Evolutionary conservation across 2,113 vertebrate genomes (phyloP), one percentile per base, ranked within the genome.

Genomic region (Pangasianodon gigas): DNA sequence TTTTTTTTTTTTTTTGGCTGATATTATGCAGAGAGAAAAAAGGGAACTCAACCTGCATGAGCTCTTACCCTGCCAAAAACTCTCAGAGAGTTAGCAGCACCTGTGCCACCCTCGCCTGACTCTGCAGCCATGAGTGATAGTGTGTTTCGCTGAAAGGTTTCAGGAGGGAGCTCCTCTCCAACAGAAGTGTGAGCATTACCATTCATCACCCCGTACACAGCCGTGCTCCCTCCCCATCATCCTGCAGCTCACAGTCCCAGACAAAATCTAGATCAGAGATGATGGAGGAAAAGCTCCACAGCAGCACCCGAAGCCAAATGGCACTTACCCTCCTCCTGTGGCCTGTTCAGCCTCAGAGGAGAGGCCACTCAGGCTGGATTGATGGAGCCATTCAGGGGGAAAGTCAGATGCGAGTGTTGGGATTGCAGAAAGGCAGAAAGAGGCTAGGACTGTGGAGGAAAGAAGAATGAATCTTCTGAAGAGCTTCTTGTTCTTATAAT

Each of bases 351-450:
- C 81, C 85, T 77, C 81, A 37, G 88, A 90, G 88, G 88, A 89
- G n/a, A 62, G 44, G 32, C 56, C 46, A 74, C 86, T 89, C 87
- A 92, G 74, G 6, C 85, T 81, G 77, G 84, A 80, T 81, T 90
- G 75, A 86, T 91, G 92, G 88, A 83, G 92, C 60, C 91, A 93
- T 92, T 93, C 92, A 93, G 77, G 91, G 91, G 89, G 87, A 91
- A 81, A 91, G 90, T 89, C 19, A 52, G 65, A 84, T 60, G 58
- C 48, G 54, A 69, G n/a, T 83, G 32, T 85, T 87, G 83, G 56
- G 51, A 67, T 84, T 56, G 81, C 60, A 87, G 81, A 87, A 37
- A 18, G 44, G 46, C 29, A 69, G 74, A 65, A 86, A 52, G 48
- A 51, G 24, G n/a, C 13, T 80, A 62, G 48, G 77, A 48, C 54